These are phyloP conservation scores for Petrocephalus sullivani DNA, from an alignment of 2,797 vertebrate species.

Conservation along the genomic window DNA sequence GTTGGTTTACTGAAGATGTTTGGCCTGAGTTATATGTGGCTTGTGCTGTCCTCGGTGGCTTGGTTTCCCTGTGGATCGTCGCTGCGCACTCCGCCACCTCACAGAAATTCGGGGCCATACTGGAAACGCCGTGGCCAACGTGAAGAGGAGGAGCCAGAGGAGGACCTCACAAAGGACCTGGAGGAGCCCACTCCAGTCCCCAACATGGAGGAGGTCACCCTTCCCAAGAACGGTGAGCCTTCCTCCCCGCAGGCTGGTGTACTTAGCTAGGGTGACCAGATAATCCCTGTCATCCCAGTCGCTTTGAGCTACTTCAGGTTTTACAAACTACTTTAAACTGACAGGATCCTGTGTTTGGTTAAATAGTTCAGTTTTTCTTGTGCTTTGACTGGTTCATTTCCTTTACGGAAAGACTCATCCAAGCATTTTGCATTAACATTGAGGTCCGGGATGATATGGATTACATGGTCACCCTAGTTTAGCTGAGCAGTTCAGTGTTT, in stretches of 20 bases:
- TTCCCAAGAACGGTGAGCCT: conserved; percentile 81
- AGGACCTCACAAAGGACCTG: conserved; percentile 92
- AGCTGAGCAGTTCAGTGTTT: neutral
- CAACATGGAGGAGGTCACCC: conserved; percentile 86
- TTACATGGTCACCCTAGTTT: no score
- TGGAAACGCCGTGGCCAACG: conserved; percentile 85
- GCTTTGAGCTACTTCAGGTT: no score
- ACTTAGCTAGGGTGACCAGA: neutral
- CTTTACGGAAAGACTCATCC: no score
- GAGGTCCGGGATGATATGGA: no score
- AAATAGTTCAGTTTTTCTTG: no score
- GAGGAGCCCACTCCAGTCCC: conserved; percentile 92
- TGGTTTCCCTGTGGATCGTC: neutral
- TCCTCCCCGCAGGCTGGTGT: neutral
- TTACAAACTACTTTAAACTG: no score
- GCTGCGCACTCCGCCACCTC: neutral
- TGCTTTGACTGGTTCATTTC: no score
- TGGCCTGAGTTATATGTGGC: neutral
- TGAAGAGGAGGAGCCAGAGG: conserved; percentile 91
- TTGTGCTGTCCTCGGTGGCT: neutral
- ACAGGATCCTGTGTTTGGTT: no score
- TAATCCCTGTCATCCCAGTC: no score
- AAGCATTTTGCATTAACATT: no score
- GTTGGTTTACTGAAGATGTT: neutral
- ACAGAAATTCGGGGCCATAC: conserved; percentile 76